phyloP scores from a whole-genome alignment of 2,113 vertebrate species.

The Columbina picui region DNA sequence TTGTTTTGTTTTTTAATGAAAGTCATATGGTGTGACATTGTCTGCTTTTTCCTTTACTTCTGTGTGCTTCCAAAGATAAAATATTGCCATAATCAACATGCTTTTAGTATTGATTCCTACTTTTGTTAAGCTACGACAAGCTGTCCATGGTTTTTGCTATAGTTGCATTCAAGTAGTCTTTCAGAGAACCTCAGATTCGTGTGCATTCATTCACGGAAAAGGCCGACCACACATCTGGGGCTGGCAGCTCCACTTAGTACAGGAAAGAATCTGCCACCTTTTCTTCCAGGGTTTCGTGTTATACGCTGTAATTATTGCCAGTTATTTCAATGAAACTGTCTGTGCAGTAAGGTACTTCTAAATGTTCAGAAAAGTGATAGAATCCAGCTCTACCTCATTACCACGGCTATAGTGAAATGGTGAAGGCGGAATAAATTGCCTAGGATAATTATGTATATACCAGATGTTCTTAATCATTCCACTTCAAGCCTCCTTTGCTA shows the following conservation, averaged over 20 bases:
- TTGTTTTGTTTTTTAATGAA: background rate
- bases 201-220: background rate
- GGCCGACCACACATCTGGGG: background rate
- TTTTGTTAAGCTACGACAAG: background rate
- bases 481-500: constrained; percentile 48
- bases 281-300: background rate
- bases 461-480: constrained; percentile 65
- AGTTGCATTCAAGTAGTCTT: background rate
- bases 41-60: background rate
- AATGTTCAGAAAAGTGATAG: background rate
- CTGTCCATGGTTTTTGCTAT: background rate
- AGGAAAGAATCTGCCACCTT: background rate
- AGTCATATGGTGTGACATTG: background rate
- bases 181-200: background rate
- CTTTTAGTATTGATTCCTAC: background rate
- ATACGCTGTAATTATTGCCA: background rate
- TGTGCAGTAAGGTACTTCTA: background rate
- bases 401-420: background rate
- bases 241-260: background rate
- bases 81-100: background rate
- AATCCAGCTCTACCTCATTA: constrained; percentile 22
- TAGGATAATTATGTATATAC: constrained; percentile 28
- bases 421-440: constrained; percentile 50
- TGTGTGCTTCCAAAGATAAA: background rate
- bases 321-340: background rate